These are phyloP conservation scores for Halisarca cf. caerulea DNA, from an alignment of 37 sponge, comb jelly and placozoan genomes.

Conservation along the genomic window DNA sequence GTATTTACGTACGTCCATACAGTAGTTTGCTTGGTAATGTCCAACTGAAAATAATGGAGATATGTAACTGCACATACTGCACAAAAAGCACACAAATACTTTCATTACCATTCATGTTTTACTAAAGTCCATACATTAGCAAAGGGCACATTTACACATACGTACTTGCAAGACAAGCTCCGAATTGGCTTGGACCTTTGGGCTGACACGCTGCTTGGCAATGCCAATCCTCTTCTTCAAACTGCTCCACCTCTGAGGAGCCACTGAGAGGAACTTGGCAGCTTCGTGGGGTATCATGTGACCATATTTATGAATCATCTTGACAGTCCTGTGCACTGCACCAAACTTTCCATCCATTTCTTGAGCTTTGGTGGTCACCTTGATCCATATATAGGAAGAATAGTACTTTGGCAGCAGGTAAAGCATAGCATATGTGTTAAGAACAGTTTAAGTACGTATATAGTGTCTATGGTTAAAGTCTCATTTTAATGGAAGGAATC, in stretches of 20 bases:
- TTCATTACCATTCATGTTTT: neutral
- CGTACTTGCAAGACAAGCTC: conserved; percentile 47
- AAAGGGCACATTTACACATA: neutral
- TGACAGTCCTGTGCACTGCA: conserved; percentile 66
- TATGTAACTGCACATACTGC: neutral
- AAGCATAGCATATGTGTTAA: too few species aligned
- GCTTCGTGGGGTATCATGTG: conserved; percentile 42
- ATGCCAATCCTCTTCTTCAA: conserved; percentile 85
- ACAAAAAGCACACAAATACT: neutral
- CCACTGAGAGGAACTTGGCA: conserved; percentile 56
- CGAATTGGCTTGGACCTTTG: conserved; percentile 75
- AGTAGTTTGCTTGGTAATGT: too few species aligned
- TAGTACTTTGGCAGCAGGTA: too few species aligned
- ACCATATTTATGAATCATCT: conserved; percentile 56
- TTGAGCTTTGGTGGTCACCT: conserved; percentile 64
- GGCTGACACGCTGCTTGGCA: conserved; percentile 87
- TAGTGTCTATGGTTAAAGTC: neutral
- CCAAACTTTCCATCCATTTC: conserved; percentile 85
- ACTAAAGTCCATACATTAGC: too few species aligned
- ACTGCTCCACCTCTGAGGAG: conserved; percentile 87
- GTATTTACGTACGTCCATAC: too few species aligned
- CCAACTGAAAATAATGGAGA: too few species aligned
- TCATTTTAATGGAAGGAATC: too few species aligned
- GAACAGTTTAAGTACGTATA: neutral
- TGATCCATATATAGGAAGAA: too few species aligned